Evolutionary conservation across 35 echinoderm and acorn worm species (phyloP).

Genomic region (Anneissia japonica): DNA sequence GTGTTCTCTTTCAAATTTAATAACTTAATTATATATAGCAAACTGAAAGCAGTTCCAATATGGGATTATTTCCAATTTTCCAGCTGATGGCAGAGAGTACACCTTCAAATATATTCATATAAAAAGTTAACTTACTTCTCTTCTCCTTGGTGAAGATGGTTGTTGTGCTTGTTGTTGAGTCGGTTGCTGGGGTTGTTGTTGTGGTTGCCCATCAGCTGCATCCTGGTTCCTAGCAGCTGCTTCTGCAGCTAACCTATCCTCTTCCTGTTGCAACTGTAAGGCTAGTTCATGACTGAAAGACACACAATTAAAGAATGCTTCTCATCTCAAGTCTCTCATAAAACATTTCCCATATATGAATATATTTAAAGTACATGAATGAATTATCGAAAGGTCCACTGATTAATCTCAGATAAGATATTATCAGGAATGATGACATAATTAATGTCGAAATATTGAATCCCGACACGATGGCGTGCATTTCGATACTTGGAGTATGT

Average conservation of each 20-base stretch:
- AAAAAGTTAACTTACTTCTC: conserved; percentile 36
- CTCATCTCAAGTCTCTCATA: no score
- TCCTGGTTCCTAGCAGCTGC: not conserved
- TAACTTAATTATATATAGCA: no score
- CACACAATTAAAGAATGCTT: not conserved
- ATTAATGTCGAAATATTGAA: not conserved
- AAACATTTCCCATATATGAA: not conserved
- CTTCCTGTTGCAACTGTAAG: conserved; percentile 79
- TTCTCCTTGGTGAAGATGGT: conserved; percentile 32
- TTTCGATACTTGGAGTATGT: no score
- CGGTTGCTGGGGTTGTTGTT: conserved; percentile 25
- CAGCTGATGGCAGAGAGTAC: no score
- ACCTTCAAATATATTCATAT: no score
- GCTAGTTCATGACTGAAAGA: conserved; percentile 73
- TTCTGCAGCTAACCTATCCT: conserved; percentile 65
- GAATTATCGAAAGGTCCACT: not conserved
- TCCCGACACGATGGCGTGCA: not conserved
- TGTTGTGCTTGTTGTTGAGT: conserved; percentile 31
- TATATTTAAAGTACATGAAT: not conserved
- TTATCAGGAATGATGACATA: not conserved
- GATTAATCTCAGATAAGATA: not conserved
- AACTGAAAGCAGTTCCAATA: no score
- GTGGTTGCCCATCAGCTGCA: not conserved
- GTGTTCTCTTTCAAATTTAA: no score
- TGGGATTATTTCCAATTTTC: no score